Percentiles rank a stretch among this genome's conserved stretches.
phyloP scores from a whole-genome alignment of 2,888 invertebrate genomes.

The Poecilus cupreus region DNA sequence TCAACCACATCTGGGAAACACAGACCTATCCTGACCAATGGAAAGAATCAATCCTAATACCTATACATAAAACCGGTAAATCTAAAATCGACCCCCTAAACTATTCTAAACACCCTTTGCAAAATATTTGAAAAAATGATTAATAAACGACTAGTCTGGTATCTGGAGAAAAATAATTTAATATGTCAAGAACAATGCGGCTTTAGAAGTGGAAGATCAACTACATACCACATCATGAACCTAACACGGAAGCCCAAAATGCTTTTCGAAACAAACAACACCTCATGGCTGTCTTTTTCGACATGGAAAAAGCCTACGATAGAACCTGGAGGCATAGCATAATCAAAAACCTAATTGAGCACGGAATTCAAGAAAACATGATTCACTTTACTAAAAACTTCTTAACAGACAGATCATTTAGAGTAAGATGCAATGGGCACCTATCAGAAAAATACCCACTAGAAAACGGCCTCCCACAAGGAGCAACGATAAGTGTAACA shows the following conservation, averaged over 20 bases:
- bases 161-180: constrained; percentile 21
- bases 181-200: background rate
- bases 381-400: constrained; percentile 42
- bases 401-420: constrained; percentile 18
- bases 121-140: constrained; percentile 27
- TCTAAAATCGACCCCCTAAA: background rate
- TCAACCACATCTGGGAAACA: constrained; percentile 4
- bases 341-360: constrained; percentile 1
- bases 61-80: constrained; percentile 6
- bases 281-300: background rate
- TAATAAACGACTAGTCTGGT: constrained; percentile 34
- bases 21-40: no score
- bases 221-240: constrained; percentile 1
- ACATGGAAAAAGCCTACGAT: background rate
- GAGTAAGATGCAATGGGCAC: background rate
- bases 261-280: background rate
- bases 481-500: constrained; percentile 53
- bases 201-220: constrained; percentile 3
- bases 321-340: constrained; percentile 35
- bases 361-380: constrained; percentile 46
- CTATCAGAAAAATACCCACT: background rate
- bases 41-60: no score
- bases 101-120: background rate
- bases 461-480: constrained; percentile 59
- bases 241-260: constrained; percentile 1